A percentile compares a stretch with the other conserved stretches of the same genome.
Conservation (phyloP, 2,888 invertebrate species). For the Rotaria magnacalcarata region DNA sequence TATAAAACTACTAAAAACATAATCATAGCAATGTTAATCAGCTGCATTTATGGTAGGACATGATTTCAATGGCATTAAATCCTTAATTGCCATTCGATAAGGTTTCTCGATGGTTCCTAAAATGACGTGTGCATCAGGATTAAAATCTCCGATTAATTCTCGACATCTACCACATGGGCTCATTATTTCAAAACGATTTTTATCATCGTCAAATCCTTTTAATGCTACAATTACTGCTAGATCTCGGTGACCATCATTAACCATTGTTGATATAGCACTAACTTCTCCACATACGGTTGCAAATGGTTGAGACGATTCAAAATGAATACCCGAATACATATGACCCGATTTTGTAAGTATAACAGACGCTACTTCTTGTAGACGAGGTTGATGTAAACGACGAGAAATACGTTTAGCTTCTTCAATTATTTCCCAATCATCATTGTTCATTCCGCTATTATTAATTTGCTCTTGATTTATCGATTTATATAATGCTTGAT, state of each 20-base stretch:
- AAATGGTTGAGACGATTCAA: not conserved
- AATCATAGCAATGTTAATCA: too few species aligned
- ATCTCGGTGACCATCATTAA: not conserved
- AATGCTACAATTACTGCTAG: not conserved
- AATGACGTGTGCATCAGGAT: not conserved
- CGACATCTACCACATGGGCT: not conserved
- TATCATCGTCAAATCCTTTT: not conserved
- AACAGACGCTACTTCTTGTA: not conserved
- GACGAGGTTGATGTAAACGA: not conserved
- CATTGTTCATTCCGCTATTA: not conserved
- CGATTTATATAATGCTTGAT: not conserved
- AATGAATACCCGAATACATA: not conserved
- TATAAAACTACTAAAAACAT: too few species aligned
- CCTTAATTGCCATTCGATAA: not conserved
- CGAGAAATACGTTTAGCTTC: not conserved
- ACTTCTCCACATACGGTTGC: not conserved
- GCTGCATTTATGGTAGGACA: too few species aligned
- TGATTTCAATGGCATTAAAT: not conserved
- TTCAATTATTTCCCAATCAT: not conserved
- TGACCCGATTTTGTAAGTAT: not conserved
- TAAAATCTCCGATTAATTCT: conserved; percentile 3
- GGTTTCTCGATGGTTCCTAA: not conserved
- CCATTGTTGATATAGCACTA: not conserved
- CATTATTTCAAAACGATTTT: not conserved
- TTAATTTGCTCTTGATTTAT: not conserved